Percentiles rank a stretch among this genome's conserved stretches.
Conservation (phyloP, 2,888 invertebrate genomes). For the Globia sparganii region DNA sequence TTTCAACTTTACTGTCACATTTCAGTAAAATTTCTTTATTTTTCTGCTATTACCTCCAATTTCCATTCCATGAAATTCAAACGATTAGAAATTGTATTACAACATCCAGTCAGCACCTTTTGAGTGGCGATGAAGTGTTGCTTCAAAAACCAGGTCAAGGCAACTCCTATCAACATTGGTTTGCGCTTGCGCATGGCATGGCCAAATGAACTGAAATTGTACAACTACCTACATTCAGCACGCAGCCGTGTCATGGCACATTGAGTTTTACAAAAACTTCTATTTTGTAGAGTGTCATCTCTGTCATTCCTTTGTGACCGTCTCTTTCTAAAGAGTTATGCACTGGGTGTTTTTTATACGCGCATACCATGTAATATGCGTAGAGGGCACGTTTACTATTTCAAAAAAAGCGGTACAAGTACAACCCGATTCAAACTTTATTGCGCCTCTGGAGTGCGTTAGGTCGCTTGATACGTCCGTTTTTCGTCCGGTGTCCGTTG, state of each 20-base stretch:
- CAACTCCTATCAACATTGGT: slow-evolving; percentile 21
- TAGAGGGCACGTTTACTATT: not conserved
- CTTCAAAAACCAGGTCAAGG: slow-evolving; percentile 38
- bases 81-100: slow-evolving; percentile 12
- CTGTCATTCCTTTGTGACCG: not conserved
- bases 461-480: too few species aligned
- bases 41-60: not conserved
- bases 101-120: slow-evolving; percentile 18
- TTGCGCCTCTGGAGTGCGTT: too few species aligned
- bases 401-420: not conserved
- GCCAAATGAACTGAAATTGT: slow-evolving; percentile 37
- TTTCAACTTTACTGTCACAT: not conserved
- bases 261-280: not conserved
- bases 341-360: not conserved
- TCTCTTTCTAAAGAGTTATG: not conserved
- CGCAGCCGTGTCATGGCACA: not conserved
- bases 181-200: slow-evolving; percentile 40
- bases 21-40: not conserved
- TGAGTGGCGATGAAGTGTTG: slow-evolving; percentile 5
- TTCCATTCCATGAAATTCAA: not conserved
- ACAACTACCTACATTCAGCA: slow-evolving; percentile 1
- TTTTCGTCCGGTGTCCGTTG: too few species aligned
- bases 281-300: not conserved
- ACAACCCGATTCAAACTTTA: too few species aligned
- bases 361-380: too few species aligned